Evolutionary conservation across 2,888 invertebrate species (phyloP), one percentile per base, ranked within the genome.

Genomic region (Lithophane socia): DNA sequence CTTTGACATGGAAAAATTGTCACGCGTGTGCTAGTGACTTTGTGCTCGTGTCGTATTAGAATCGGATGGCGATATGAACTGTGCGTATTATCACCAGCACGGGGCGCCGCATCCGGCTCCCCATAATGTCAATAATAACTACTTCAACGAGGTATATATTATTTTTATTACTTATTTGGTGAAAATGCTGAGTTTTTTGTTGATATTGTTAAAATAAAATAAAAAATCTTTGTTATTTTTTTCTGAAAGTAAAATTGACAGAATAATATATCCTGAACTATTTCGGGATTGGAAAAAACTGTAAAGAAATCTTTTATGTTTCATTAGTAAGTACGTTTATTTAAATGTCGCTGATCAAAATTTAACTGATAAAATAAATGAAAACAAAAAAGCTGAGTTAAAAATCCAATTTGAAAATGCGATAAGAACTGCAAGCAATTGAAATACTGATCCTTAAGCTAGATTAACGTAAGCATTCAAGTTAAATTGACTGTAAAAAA

Each of bases 51-150:
- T 86, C 89, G 81, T 88, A 85, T 88, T 87, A 90, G 91, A 92
- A 90, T 87, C 92, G 87, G 91, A 95, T 96, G 95, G 93, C 90
- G 92, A 90, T 84, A 96, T 96, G 96, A 96, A 96, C 92, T 96
- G 96, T 93, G 95, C 96, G 86, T 96, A 96, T 88, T 96, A 96
- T 87, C 96, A 96, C 83, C 96, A 95, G 90, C 94, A 95, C 90
- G 96, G 95, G 95, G 95, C 91, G 87, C 85, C 94, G 89, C 94
- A 96, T 93, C 96, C 95, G 87, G 95, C 90, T 82, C 89, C 93
- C 77, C 95, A 96, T 86, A 95, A 95, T 92, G 95, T 93, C 87
- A 95, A 92, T 92, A 95, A 94, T 91, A 93, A 91, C 88, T 96
- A 96, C 90, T 96, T 94, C 93, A 96, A 95, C 92, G 96, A 96